Conservation (phyloP, 1,140 invertebrate genomes). For the Drosophila dunni region DNA sequence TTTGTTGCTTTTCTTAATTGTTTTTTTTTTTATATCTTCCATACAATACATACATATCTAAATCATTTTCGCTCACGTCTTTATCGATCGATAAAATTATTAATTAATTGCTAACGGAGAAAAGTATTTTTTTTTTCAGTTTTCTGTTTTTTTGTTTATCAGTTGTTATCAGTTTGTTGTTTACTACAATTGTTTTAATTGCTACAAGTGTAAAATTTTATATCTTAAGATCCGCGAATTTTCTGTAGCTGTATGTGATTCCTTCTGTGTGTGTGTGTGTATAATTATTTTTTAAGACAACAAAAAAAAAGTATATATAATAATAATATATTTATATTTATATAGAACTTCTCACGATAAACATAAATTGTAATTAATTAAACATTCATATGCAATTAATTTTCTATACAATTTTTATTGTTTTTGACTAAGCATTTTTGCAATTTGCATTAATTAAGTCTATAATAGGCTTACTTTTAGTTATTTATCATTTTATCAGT, state of each 20-base stretch:
- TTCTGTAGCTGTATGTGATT: conserved; percentile 12
- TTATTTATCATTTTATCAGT: conserved; percentile 38
- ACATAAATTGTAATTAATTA: conserved; percentile 72
- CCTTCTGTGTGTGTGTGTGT: conserved; percentile 22
- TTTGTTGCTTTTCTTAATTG: conserved; percentile 4
- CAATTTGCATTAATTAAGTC: conserved; percentile 80
- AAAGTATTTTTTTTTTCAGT: conserved; percentile 13
- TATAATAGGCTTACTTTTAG: conserved; percentile 75
- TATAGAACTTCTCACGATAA: conserved; percentile 55
- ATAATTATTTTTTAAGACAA: neutral
- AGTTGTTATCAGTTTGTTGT: conserved; percentile 37
- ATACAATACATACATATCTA: conserved; percentile 1
- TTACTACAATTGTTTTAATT: conserved; percentile 62
- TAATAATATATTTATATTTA: conserved; percentile 21
- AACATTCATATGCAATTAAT: conserved; percentile 74
- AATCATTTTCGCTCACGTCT: conserved; percentile 24
- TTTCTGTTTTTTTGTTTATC: conserved; percentile 12
- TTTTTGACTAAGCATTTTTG: conserved; percentile 80
- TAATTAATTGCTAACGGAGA: conserved; percentile 52
- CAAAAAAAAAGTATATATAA: neutral
- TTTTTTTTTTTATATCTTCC: conserved; percentile 3
- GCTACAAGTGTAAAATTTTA: conserved; percentile 52
- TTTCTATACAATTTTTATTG: conserved; percentile 83
- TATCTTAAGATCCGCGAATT: conserved; percentile 37
- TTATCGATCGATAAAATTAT: conserved; percentile 41